Evolutionary conservation across 2,888 invertebrate genomes (phyloP), one percentile per base, ranked within the genome.

Genomic region (Blastobasis adustella): DNA sequence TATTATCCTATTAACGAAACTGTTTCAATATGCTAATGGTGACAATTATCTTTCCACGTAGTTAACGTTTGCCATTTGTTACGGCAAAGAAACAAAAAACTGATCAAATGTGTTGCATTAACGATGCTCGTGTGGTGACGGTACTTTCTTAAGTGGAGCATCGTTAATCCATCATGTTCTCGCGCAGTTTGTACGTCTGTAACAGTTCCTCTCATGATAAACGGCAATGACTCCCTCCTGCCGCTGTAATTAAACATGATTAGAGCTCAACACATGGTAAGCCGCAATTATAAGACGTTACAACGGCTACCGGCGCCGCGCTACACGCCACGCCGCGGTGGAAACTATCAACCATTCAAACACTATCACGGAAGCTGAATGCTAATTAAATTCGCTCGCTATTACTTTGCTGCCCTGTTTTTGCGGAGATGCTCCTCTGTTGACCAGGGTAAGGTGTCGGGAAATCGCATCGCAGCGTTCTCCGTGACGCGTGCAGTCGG

Each of bases 161-260:
- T 47, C 54, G 59, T 62, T 69, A 70, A 82, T 80, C 71, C 65
- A 75, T 80, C 73, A 79, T 79, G 76, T 74, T 76, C 78, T 74
- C 74, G 70, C 60, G 58, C 65, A 66, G 66, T 82, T 79, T 78
- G 66, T 78, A 71, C 73, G 71, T 77, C 69, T 78, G 83, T 84
- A 87, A 86, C 88, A 82, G 87, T 87, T 86, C 79, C 82, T 88
- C 82, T 84, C 88, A 87, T 87, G 88, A 81, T 82, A 77, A 82
- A 77, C 77, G 65, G 81, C 87, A 87, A 86, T 87, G 87, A 86
- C 79, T 85, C 75, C 79, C 75, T 76, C 73, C 78, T 73, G 69
- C 67, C 52, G 58, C 78, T 79, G 73, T 87, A 86, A 87, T 87
- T 87, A 87, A 82, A 82, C 76, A 80, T 82, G 85, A 86, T 87